Evolutionary conservation across 2,113 vertebrate genomes (phyloP), one percentile per base, ranked within the genome.

Genomic region (Acinonyx jubatus): DNA sequence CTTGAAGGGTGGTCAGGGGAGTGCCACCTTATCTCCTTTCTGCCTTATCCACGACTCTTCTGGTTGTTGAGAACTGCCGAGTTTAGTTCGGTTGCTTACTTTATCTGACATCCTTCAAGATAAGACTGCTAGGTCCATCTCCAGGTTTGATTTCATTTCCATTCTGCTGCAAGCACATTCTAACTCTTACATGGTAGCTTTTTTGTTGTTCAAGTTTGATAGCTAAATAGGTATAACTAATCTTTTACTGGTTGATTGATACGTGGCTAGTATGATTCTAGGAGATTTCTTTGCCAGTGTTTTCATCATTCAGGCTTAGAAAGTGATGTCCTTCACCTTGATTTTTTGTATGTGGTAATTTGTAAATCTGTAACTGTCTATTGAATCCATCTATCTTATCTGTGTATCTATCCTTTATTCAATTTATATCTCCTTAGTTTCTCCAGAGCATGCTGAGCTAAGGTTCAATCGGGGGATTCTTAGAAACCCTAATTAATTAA

Each of bases 21-120:
- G n/a, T 41, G 38, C 0, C 3, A 21, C 82, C 0, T 0, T 96
- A 91, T 97, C 74, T 97, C 74, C 80, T 61, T 95, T 38, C 50
- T 97, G 7, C 74, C 18, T 79, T 88, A 74, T 50, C 79, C 55
- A 3, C 4, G 36, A 38, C 52, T 94, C 78, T 66, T 84, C 95
- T 96, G 95, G 29, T 86, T 68, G 50, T 4, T 57, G 1, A 91
- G 18, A 23, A 76, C 93, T 0, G 3, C 36, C 57, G 55, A 71
- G 63, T 69, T 91, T 80, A 48, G 61, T 92, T 86, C 9, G 18
- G 38, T 95, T 95, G 11, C 48, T 93, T 93, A 23, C 63, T 96
- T 91, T 93, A 41, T 96, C 97, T 98, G 97, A 94, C 96, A 63
- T 95, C 76, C 1, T 87, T 71, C 57, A 94, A 98, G 98, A 97